Evolutionary conservation across 2,888 invertebrate species (phyloP).

Genomic region (Dryadula phaetusa): DNA sequence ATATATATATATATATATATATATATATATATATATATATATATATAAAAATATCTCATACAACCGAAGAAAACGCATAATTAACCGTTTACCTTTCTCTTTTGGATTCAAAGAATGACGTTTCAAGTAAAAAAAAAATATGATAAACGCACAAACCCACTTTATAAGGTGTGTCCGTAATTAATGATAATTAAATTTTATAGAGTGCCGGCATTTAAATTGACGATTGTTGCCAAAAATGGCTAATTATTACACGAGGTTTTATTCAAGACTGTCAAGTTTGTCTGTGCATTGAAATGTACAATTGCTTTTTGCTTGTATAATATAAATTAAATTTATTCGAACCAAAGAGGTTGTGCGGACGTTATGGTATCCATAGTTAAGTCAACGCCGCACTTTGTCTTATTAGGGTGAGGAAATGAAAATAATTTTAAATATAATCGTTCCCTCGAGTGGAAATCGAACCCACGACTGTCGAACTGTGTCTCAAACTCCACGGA

Average conservation of each 20-base stretch:
- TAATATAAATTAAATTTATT: background rate
- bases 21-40: too few relatives aligned
- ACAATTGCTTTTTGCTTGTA: background rate
- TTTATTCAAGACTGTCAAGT: background rate
- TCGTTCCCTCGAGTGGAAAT: too few relatives aligned
- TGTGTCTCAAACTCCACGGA: too few relatives aligned
- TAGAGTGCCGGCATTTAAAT: conserved; percentile 41
- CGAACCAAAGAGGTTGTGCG: too few relatives aligned
- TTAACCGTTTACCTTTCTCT: conserved; percentile 23
- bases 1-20: too few relatives aligned
- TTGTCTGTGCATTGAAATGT: background rate
- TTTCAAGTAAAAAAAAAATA: background rate
- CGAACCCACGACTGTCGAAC: too few relatives aligned
- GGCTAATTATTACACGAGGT: conserved; percentile 1
- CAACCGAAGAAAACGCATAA: background rate
- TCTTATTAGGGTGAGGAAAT: too few relatives aligned
- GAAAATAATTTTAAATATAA: too few relatives aligned
- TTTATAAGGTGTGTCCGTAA: conserved; percentile 25
- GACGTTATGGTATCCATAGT: too few relatives aligned
- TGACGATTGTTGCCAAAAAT: conserved; percentile 8
- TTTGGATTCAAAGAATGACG: background rate
- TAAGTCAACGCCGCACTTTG: too few relatives aligned
- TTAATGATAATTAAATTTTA: conserved; percentile 41
- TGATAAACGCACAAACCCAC: conserved; percentile 19
- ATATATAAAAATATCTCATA: background rate